Evolutionary conservation across 2,113 vertebrate genomes (phyloP), one percentile per base, ranked within the genome.

Genomic region (Notothenia rossii): DNA sequence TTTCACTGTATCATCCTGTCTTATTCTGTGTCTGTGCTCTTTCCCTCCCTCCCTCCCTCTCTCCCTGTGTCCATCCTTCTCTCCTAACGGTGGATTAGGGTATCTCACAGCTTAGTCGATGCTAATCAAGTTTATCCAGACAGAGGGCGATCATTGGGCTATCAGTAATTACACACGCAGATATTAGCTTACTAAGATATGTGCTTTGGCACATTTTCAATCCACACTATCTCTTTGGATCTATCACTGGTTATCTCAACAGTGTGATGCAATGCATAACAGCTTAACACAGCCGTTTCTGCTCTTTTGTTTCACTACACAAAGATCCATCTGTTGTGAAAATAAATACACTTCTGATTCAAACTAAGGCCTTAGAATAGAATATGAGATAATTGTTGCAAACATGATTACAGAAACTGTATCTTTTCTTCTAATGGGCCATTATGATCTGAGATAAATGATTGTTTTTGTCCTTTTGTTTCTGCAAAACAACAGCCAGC

Each of bases 121-220:
- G 79, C 86, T 94, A 93, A 94, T 93, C 90, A 53, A 88, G 77
- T 94, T 94, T 90, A 92, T 89, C 82, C 73, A 84, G 89, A 82
- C 80, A 91, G 84, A 89, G 91, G 88, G 82, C 25, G 82, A 92
- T 91, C 87, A 86, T 78, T 85, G 90, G 80, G 72, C 88, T 86
- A 88, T 88, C 87, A 73, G 89, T 92, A 90, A 92, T 94, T 91
- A 93, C 80, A 80, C 75, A 63, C 62, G 36, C 66, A 72, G 73
- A 89, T 92, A 92, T 90, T 86, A 88, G 83, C 89, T 87, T 81
- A 89, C 86, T 81, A 82, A 84, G 72, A 89, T 82, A 82, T 79
- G 73, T 71, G 81, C 22, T 58, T 65, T 86, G 89, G 81, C 89
- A 89, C 72, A 83, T 85, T 85, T 76, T 88, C 83, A 92, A 89